Percentiles rank a stretch among this genome's conserved stretches.
Evolutionary conservation across 2,888 invertebrate genomes (phyloP).

Genomic region (Drosophila suboccidentalis): DNA sequence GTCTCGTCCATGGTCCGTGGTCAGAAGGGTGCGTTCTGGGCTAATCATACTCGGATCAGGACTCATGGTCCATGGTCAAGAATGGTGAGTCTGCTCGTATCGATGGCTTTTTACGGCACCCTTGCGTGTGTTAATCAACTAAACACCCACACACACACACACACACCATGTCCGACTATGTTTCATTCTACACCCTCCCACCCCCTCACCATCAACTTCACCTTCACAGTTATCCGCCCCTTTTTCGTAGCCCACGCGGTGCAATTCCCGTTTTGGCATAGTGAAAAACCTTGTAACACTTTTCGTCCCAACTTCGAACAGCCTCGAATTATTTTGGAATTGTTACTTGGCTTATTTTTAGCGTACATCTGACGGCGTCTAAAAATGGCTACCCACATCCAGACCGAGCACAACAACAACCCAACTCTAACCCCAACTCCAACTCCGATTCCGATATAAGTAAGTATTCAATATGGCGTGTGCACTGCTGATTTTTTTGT

Average conservation of each 20-base stretch:
- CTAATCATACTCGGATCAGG: constrained; percentile 36
- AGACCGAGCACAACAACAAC: not conserved
- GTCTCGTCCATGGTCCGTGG: not conserved
- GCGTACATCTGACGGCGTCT: constrained; percentile 56
- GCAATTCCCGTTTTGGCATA: constrained; percentile 51
- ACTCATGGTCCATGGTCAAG: constrained; percentile 50
- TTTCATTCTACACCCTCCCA: not conserved
- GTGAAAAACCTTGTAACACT: constrained; percentile 80
- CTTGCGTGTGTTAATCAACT: constrained; percentile 66
- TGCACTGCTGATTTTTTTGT: constrained; percentile 43
- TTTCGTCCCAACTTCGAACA: constrained; percentile 53
- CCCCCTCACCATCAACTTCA: constrained; percentile 1
- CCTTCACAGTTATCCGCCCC: constrained; percentile 5
- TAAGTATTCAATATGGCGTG: constrained; percentile 66
- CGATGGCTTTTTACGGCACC: constrained; percentile 47
- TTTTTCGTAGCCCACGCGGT: constrained; percentile 39
- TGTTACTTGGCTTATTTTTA: constrained; percentile 71
- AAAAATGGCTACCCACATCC: constrained; percentile 73
- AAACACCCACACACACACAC: constrained; percentile 67
- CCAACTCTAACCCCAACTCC: constrained; percentile 20
- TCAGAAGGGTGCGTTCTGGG: constrained; percentile 37
- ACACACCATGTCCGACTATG: constrained; percentile 25
- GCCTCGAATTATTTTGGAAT: constrained; percentile 55
- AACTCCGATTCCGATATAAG: constrained; percentile 17
- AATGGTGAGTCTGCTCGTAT: constrained; percentile 22